phyloP scores from a whole-genome alignment of 2,797 vertebrate species.

The Hemitrygon akajei region DNA sequence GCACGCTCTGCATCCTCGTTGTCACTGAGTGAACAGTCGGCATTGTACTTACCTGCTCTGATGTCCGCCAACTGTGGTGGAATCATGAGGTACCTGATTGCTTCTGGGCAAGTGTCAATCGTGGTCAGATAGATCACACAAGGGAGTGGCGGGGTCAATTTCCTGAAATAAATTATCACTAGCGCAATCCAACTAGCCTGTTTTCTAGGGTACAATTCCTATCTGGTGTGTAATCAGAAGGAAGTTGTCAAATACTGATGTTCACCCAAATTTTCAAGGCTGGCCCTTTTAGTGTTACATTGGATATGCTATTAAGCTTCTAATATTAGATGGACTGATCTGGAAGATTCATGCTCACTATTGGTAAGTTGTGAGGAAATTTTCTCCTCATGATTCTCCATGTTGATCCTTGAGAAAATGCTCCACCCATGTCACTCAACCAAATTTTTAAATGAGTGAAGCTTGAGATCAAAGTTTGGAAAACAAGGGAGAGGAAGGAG shows the following conservation, averaged over 20 bases:
- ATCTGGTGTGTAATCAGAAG: not conserved
- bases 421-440: not conserved
- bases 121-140: too few species aligned
- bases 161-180: too few species aligned
- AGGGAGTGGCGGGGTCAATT: too few species aligned
- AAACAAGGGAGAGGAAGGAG: not conserved
- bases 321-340: not conserved
- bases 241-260: not conserved
- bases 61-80: too few species aligned
- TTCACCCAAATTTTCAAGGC: not conserved
- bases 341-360: not conserved
- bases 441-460: not conserved
- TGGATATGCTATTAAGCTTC: not conserved
- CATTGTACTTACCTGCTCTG: too few species aligned
- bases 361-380: not conserved
- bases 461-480: not conserved
- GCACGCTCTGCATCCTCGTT: too few species aligned
- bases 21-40: too few species aligned
- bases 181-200: too few species aligned
- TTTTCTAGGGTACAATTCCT: not conserved
- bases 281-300: slow-evolving; percentile 3
- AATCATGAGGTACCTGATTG: too few species aligned
- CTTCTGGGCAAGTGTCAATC: too few species aligned
- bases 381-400: not conserved
- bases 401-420: not conserved